A percentile compares a stretch with the other conserved stretches of the same genome.
Evolutionary conservation across 2,797 vertebrate genomes (phyloP).

Genomic region (Enteromius treurensis): DNA sequence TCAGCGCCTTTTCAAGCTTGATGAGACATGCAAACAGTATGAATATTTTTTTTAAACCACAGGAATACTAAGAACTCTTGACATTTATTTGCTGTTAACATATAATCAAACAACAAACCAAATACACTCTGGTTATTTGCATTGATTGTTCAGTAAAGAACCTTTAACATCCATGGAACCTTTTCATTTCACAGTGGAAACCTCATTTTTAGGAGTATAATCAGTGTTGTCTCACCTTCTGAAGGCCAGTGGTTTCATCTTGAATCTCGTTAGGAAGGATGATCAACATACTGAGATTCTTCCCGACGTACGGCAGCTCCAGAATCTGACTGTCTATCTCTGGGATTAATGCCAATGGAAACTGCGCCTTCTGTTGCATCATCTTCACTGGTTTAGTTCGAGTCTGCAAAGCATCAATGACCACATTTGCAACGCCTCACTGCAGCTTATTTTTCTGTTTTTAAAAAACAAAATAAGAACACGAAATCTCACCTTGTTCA

Average conservation of each 20-base stretch:
- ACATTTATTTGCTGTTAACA: slow-evolving; percentile 50
- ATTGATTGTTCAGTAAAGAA: neutral
- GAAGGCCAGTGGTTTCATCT: slow-evolving; percentile 80
- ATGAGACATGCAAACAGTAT: neutral
- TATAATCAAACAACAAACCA: neutral
- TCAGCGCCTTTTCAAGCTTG: slow-evolving; percentile 24
- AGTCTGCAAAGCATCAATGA: slow-evolving; percentile 65
- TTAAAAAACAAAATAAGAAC: neutral
- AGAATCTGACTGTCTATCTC: slow-evolving; percentile 79
- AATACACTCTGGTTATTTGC: neutral
- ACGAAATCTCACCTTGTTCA: slow-evolving; percentile 70
- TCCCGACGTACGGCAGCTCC: slow-evolving; percentile 81
- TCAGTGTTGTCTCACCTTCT: slow-evolving; percentile 67
- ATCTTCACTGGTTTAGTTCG: slow-evolving; percentile 82
- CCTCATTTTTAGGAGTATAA: no score
- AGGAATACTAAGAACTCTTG: neutral
- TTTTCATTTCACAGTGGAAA: neutral
- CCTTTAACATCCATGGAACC: neutral
- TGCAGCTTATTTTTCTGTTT: neutral
- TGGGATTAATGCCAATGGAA: slow-evolving; percentile 73
- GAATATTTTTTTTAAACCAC: neutral
- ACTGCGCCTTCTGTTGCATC: slow-evolving; percentile 80
- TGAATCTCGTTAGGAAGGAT: slow-evolving; percentile 80
- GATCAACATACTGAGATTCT: slow-evolving; percentile 86
- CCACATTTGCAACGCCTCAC: no score